These are phyloP conservation scores for Ispidina picta DNA, from an alignment of 2,797 vertebrate genomes.

Conservation along the genomic window DNA sequence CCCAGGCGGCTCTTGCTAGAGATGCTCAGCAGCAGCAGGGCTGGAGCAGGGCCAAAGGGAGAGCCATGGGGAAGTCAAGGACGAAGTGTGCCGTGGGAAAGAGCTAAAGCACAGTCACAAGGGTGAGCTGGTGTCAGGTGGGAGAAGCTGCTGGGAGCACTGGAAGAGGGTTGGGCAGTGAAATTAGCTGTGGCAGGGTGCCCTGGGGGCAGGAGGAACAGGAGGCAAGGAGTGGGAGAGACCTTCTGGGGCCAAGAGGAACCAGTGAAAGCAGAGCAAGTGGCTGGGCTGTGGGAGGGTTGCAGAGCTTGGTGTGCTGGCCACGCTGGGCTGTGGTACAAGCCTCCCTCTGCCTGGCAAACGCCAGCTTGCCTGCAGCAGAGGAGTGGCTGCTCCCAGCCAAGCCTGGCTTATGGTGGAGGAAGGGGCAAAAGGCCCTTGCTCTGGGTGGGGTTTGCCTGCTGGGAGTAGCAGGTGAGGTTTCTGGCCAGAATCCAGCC, in stretches of 20 bases:
- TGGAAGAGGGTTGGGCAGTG: neutral
- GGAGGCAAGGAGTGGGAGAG: neutral
- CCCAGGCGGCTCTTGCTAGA: accelerated
- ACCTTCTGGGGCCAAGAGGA: neutral
- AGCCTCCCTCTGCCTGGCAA: neutral
- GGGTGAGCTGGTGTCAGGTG: neutral
- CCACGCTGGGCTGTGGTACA: neutral
- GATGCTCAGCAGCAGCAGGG: neutral
- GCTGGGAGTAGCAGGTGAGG: neutral
- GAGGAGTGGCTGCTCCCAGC: neutral
- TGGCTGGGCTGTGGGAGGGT: accelerated
- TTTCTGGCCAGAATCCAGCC: neutral
- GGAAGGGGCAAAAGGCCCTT: neutral
- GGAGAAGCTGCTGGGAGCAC: neutral
- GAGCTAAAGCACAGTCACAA: accelerated
- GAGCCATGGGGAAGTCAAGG: neutral
- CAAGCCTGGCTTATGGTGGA: accelerated
- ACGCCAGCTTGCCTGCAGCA: accelerated
- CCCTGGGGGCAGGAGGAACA: neutral
- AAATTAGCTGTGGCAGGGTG: neutral
- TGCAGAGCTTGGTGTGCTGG: neutral
- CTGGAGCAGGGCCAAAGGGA: neutral
- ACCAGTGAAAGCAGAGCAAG: neutral
- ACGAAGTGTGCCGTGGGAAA: neutral
- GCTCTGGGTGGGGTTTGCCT: neutral